phyloP scores from a whole-genome alignment of 1,140 invertebrate species.

The Euglossa dilemma region DNA sequence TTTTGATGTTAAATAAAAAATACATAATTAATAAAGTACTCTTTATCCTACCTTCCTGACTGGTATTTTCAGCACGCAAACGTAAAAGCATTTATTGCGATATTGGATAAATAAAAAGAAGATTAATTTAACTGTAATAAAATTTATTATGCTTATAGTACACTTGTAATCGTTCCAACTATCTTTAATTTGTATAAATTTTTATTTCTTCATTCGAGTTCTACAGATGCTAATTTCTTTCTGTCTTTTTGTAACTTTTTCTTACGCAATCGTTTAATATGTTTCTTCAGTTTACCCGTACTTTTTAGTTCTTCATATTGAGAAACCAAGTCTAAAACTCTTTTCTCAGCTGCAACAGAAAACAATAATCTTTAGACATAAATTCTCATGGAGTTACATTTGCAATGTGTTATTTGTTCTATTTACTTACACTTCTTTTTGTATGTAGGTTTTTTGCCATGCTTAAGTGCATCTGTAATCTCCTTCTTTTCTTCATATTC shows the following conservation, averaged over 20 bases:
- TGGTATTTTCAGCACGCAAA: not conserved
- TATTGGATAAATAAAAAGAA: not conserved
- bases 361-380: conserved; percentile 39
- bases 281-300: conserved; percentile 88
- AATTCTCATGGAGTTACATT: not conserved
- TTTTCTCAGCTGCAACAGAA: conserved; percentile 86
- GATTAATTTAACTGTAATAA: conserved; percentile 46
- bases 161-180: conserved; percentile 18
- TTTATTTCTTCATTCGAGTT: conserved; percentile 45
- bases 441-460: conserved; percentile 87
- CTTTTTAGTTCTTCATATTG: conserved; percentile 89
- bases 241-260: conserved; percentile 84
- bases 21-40: conserved; percentile 78
- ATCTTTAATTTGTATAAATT: conserved; percentile 36
- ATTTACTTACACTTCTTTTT: conserved; percentile 90
- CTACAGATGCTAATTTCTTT: conserved; percentile 6
- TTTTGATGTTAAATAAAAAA: conserved; percentile 83
- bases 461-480: conserved; percentile 84
- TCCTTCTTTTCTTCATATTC: conserved; percentile 83
- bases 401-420: conserved; percentile 9
- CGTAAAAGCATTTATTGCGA: not conserved
- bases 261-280: conserved; percentile 88
- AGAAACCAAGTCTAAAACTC: conserved; percentile 86
- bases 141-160: conserved; percentile 44
- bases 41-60: conserved; percentile 49